A percentile compares a stretch with the other conserved stretches of the same genome.
Evolutionary conservation across 2,113 vertebrate species (phyloP).

Genomic region (Macroglossus sobrinus): DNA sequence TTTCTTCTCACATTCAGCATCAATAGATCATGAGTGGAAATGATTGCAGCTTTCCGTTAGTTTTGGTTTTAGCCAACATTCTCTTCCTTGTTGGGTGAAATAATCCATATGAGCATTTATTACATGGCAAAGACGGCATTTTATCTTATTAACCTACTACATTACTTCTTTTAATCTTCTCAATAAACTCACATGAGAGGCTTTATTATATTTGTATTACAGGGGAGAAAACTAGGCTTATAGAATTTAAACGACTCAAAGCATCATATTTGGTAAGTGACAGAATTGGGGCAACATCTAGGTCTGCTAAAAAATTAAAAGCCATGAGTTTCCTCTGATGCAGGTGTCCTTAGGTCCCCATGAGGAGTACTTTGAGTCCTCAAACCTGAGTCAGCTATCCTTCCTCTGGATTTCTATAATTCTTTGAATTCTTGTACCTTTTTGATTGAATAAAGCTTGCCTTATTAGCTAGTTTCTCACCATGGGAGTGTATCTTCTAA

Average conservation of each 20-base stretch:
- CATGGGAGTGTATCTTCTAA: background rate
- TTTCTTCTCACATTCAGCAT: background rate
- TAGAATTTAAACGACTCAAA: background rate
- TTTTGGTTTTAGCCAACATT: background rate
- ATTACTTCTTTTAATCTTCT: background rate
- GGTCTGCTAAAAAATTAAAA: background rate
- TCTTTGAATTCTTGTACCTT: background rate
- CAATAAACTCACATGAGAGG: background rate
- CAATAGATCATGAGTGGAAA: background rate
- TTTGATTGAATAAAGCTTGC: background rate
- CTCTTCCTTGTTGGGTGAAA: background rate
- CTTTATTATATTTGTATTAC: background rate
- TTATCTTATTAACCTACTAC: background rate
- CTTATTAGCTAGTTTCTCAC: background rate
- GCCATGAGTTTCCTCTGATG: background rate
- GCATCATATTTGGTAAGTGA: background rate
- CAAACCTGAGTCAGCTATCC: background rate
- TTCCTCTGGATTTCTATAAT: background rate
- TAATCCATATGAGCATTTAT: background rate
- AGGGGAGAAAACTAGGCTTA: background rate
- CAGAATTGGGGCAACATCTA: background rate
- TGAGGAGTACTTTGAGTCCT: background rate
- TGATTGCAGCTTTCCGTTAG: background rate
- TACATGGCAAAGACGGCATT: background rate
- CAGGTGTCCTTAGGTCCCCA: rapidly evolving